Evolutionary conservation across 2,888 invertebrate genomes (phyloP).

Genomic region (Globia sparganii): DNA sequence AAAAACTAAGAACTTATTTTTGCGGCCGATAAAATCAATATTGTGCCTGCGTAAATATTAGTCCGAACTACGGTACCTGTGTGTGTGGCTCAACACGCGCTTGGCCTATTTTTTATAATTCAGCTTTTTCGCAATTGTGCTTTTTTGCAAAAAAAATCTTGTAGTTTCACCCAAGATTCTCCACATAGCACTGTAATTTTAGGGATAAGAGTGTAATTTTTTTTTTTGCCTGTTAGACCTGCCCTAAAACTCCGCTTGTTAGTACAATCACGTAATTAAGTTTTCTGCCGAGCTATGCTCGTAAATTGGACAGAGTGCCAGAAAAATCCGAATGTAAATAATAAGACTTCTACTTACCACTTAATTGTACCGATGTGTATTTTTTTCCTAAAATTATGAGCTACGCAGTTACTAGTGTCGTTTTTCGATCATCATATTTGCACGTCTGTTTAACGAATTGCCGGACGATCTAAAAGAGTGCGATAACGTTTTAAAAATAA

Average conservation of each 20-base stretch:
- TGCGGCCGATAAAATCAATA: not conserved
- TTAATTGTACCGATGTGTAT: not conserved
- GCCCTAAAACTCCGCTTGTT: no score
- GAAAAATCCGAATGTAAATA: not conserved
- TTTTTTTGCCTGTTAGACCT: no score
- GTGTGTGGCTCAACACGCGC: not conserved
- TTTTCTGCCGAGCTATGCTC: not conserved
- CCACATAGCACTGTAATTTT: no score
- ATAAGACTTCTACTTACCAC: not conserved
- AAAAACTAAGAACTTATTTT: not conserved
- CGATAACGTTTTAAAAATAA: no score
- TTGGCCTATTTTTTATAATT: not conserved
- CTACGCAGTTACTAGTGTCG: not conserved
- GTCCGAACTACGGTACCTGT: not conserved
- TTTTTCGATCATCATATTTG: no score
- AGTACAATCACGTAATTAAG: not conserved
- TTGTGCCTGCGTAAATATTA: not conserved
- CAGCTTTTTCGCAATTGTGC: not conserved
- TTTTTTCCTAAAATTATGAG: not conserved
- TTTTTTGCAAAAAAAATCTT: not conserved
- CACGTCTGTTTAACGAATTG: no score
- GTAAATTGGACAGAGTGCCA: not conserved
- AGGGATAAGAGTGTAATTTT: no score
- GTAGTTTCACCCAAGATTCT: no score
- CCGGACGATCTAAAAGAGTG: no score